Evolutionary conservation across 2,888 invertebrate species (phyloP).

Genomic region (Leptura quadrifasciata): DNA sequence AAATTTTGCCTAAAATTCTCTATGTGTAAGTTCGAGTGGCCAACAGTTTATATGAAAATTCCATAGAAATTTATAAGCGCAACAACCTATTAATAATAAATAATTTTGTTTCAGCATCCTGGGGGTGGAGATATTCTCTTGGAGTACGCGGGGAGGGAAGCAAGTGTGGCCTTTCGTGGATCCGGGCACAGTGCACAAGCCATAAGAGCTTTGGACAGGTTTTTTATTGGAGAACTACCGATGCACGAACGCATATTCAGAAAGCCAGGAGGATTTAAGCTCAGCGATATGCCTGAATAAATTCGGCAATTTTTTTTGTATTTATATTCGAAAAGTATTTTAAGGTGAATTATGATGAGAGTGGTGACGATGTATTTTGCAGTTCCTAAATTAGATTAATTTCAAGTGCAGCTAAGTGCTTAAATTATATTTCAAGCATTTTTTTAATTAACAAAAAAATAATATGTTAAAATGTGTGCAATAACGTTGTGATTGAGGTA

Average conservation of each 20-base stretch:
- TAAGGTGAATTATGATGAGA: not conserved
- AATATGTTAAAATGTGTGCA: not conserved
- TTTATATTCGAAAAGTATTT: not conserved
- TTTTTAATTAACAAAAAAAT: not conserved
- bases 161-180: slow-evolving; percentile 88
- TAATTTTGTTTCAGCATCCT: slow-evolving; percentile 81
- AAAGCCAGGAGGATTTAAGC: slow-evolving; percentile 77
- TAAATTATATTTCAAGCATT: not conserved
- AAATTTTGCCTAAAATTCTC: too few species aligned
- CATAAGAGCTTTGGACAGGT: slow-evolving; percentile 80
- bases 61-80: too few species aligned
- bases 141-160: slow-evolving; percentile 91
- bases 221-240: slow-evolving; percentile 86
- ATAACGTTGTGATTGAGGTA: not conserved
- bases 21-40: too few species aligned
- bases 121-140: slow-evolving; percentile 88
- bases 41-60: too few species aligned
- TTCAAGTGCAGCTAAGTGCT: not conserved
- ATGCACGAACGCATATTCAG: slow-evolving; percentile 84
- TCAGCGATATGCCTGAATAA: slow-evolving; percentile 78
- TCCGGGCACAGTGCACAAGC: slow-evolving; percentile 86
- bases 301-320: not conserved
- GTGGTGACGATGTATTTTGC: not conserved
- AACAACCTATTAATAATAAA: not conserved
- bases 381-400: not conserved